A percentile compares a stretch with the other conserved stretches of the same genome.
Conservation (phyloP, 2,797 vertebrate species). For the Pipistrellus kuhlii region DNA sequence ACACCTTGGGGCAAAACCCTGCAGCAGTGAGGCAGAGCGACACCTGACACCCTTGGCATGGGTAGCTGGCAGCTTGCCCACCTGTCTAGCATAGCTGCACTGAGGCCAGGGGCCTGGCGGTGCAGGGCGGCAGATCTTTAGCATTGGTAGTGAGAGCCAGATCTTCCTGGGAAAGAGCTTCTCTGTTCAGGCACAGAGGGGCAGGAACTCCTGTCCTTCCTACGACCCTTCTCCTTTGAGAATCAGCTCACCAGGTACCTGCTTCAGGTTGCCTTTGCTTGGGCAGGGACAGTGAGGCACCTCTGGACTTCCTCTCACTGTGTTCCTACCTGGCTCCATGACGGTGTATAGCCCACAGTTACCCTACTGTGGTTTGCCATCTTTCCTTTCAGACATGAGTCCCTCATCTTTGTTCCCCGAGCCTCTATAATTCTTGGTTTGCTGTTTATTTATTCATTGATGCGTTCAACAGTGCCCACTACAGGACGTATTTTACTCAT, state of each 20-base stretch:
- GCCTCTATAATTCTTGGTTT: neutral
- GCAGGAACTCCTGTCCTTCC: neutral
- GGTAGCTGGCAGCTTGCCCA: neutral
- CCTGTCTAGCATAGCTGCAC: neutral
- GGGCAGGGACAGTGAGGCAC: neutral
- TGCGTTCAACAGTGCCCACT: neutral
- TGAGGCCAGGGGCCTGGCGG: fast-evolving
- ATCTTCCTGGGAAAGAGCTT: neutral
- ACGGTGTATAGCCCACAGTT: too few relatives aligned
- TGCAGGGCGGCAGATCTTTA: neutral
- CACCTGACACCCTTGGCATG: neutral
- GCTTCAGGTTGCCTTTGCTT: neutral
- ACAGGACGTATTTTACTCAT: neutral
- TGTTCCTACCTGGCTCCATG: neutral
- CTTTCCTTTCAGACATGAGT: neutral
- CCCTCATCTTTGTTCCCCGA: neutral
- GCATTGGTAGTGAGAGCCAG: neutral
- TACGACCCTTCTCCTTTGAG: neutral
- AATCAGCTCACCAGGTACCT: neutral
- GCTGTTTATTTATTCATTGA: neutral
- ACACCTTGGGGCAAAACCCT: neutral
- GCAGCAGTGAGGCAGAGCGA: neutral
- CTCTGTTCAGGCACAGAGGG: neutral
- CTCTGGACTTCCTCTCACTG: neutral
- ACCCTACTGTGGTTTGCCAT: neutral